These are phyloP conservation scores for Pseudotriccus pelzelni DNA, from an alignment of 2,797 vertebrate species.

Conservation along the genomic window DNA sequence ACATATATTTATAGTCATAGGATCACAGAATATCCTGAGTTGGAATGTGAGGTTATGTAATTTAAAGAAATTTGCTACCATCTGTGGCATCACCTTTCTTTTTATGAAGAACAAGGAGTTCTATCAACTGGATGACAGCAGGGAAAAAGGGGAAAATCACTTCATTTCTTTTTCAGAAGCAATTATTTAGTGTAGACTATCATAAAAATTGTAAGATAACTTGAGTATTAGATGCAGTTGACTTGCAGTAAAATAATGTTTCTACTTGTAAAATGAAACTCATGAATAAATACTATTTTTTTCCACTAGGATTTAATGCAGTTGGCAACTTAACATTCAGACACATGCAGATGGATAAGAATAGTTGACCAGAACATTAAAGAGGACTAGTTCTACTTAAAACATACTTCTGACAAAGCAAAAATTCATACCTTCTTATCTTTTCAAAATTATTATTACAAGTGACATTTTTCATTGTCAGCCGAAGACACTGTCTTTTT, in stretches of 20 bases:
- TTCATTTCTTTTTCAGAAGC: neutral
- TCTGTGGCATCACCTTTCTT: neutral
- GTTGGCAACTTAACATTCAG: neutral
- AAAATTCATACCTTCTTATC: slow-evolving; percentile 20
- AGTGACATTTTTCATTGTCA: slow-evolving; percentile 33
- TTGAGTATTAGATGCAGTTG: neutral
- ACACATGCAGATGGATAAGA: neutral
- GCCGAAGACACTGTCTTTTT: neutral
- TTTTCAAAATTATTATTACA: slow-evolving; percentile 23
- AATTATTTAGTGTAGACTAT: neutral
- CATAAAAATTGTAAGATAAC: neutral
- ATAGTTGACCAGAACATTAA: neutral
- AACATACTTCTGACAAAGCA: slow-evolving; percentile 3
- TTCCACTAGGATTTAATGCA: neutral
- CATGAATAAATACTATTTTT: neutral
- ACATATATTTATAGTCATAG: neutral
- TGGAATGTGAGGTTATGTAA: neutral
- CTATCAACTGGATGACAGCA: neutral
- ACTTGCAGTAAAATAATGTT: neutral
- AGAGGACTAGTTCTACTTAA: neutral
- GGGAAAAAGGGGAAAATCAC: neutral
- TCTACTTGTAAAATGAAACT: neutral
- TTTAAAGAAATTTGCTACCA: neutral
- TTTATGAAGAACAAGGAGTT: neutral
- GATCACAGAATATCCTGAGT: neutral